Evolutionary conservation across 2,113 vertebrate species (phyloP), one percentile per base, ranked within the genome.

Genomic region (Kryptolebias marmoratus): DNA sequence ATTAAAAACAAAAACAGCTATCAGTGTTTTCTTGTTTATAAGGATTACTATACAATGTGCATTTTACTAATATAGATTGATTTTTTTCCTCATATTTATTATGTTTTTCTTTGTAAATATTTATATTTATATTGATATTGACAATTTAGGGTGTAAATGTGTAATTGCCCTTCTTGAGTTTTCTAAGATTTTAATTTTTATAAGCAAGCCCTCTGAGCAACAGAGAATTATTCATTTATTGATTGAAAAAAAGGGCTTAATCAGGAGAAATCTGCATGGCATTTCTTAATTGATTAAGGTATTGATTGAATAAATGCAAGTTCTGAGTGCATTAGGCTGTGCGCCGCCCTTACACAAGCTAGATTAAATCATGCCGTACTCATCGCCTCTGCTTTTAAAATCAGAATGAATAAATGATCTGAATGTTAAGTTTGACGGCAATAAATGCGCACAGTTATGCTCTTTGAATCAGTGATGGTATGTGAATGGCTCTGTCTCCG

Each of bases 321-420:
- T 80, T 81, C 49, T 57, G 64, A 70, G 60, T 77, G 77, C 72
- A 84, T 87, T 82, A 75, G 56, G 49, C 70, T 76, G 48, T 44
- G 67, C 30, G 36, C 36, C 36, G 3, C 36, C n/a, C 49, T 53
- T 39, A 77, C 14, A 58, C 61, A 22, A 48, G 36, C 36, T 69
- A 50, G 53, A 83, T 83, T 78, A 64, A 74, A 81, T 73, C 47
- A 67, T 16, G 44, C 31, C 22, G 22, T 10, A 31, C 42, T 48
- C 60, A 52, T 16, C 4, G 31, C 27, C 27, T 64, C 60, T 57
- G 39, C 62, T 70, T 56, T 52, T 57, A 44, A 68, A 73, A 82
- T 64, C 68, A 48, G 16, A 77, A 78, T 14, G 71, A 69, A 67
- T 74, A 32, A 77, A 77, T 65, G 22, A 75, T 83, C 48, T 73